These are phyloP conservation scores for Drosophila gaucha DNA, from an alignment of 2,888 invertebrate species.

Conservation along the genomic window DNA sequence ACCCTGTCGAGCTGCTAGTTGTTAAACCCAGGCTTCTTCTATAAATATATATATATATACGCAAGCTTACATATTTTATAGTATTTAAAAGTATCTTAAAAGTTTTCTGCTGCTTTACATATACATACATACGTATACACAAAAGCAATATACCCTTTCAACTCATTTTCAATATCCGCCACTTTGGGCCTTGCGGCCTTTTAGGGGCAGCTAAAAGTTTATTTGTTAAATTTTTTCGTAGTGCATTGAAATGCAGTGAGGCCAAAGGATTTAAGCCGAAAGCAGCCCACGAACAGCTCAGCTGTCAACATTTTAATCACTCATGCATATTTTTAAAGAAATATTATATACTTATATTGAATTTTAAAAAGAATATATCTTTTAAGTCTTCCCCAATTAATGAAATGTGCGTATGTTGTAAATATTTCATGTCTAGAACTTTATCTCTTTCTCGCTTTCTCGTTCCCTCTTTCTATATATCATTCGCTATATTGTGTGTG, in stretches of 20 bases:
- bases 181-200: neutral
- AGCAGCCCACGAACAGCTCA: neutral
- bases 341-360: no score
- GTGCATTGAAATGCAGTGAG: slow-evolving; percentile 29
- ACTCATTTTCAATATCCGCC: no score
- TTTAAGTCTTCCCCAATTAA: no score
- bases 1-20: neutral
- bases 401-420: slow-evolving; percentile 1
- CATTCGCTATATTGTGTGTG: neutral
- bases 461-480: neutral
- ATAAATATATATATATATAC: no score
- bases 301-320: slow-evolving; percentile 5
- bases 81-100: no score
- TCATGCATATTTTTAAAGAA: no score
- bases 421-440: neutral
- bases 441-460: slow-evolving; percentile 1
- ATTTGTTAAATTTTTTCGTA: slow-evolving; percentile 17
- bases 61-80: no score
- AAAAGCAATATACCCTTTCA: neutral
- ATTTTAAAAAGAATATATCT: no score
- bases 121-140: neutral
- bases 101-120: no score
- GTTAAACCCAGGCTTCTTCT: no score
- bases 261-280: slow-evolving; percentile 9
- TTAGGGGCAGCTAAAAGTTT: slow-evolving; percentile 11